Evolutionary conservation across 2,888 invertebrate species (phyloP), one percentile per base, ranked within the genome.

Genomic region (Drosophila pseudotakahashii): DNA sequence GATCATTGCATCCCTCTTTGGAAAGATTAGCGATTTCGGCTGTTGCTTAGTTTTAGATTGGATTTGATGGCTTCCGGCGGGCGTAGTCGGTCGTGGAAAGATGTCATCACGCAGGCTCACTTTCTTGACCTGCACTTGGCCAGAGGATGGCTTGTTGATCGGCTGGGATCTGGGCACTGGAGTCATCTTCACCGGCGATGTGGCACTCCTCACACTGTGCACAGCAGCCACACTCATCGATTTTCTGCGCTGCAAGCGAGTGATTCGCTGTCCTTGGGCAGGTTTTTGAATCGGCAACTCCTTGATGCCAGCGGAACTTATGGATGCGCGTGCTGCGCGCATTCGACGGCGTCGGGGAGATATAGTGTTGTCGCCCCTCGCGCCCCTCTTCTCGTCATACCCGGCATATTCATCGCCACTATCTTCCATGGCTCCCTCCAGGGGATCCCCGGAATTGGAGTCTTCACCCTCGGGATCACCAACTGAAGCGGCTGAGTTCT

Each of bases 121-220:
- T 1, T 44, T 9, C 30, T 44, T 67, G 0, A 55, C 19, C 14
- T 39, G 53, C 7, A 47, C n/a, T 2, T 34, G 14, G 2, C 47
- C 16, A 34, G 48, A 34, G 11, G 48, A 3, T 7, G 16, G 23
- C 16, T 48, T 55, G 6, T 6, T 42, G 23, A 47, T 19, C 19
- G 44, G 2, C 23, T 59, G 13, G n/a, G n/a, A 7, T 19, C 81
- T 50, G 6, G 84, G 89, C 36, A 85, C 14, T 2, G 78, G 78
- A 0, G 76, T 34, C 87, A 85, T 57, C 55, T 88, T 88, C 0
- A 88, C 73, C 0, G 84, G 89, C 3, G 84, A 78, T 1, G 75
- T 75, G 37, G 78, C 48, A 36, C 67, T 77, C 11, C 62, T 52
- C 6, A 84, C 14, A 7, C 63, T 63, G n/a, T 52, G 54, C 0